A percentile compares a stretch with the other conserved stretches of the same genome.
Conservation (phyloP, 1,140 invertebrate species). For the Agrypnia vestita region DNA sequence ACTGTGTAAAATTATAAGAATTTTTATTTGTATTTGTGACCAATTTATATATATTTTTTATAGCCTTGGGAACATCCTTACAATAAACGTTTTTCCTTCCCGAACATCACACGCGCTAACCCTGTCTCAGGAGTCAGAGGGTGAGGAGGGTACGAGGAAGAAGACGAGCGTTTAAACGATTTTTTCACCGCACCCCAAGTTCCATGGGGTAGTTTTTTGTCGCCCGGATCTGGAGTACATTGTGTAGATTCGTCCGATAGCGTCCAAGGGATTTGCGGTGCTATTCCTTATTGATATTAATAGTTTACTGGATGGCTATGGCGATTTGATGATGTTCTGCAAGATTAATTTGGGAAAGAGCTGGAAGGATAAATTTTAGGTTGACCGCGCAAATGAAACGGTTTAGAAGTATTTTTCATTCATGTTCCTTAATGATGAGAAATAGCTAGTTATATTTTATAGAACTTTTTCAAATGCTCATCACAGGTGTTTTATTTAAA, state of each 20-base stretch:
- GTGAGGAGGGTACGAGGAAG: background rate
- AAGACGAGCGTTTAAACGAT: constrained; percentile 46
- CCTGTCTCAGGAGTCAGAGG: constrained; percentile 14
- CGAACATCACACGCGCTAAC: background rate
- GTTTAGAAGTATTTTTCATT: background rate
- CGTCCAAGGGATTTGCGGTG: constrained; percentile 33
- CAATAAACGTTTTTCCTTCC: no score
- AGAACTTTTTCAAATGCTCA: no score
- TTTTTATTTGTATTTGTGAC: no score
- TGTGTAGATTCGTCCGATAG: constrained; percentile 44
- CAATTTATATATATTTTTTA: no score
- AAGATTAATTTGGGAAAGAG: constrained; percentile 15
- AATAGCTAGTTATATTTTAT: no score
- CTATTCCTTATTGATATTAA: constrained; percentile 36
- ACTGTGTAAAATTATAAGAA: no score
- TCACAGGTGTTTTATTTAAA: no score
- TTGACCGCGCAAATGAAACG: background rate
- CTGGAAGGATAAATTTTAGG: background rate
- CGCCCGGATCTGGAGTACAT: constrained; percentile 38
- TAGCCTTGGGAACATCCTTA: no score
- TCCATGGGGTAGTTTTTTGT: constrained; percentile 36
- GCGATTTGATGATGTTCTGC: constrained; percentile 12
- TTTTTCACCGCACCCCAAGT: constrained; percentile 41
- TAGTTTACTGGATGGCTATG: constrained; percentile 18
- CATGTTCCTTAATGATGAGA: no score